Percentiles rank a stretch among this genome's conserved stretches.
phyloP scores from a whole-genome alignment of 2,888 invertebrate genomes.

The Agelastica alni region DNA sequence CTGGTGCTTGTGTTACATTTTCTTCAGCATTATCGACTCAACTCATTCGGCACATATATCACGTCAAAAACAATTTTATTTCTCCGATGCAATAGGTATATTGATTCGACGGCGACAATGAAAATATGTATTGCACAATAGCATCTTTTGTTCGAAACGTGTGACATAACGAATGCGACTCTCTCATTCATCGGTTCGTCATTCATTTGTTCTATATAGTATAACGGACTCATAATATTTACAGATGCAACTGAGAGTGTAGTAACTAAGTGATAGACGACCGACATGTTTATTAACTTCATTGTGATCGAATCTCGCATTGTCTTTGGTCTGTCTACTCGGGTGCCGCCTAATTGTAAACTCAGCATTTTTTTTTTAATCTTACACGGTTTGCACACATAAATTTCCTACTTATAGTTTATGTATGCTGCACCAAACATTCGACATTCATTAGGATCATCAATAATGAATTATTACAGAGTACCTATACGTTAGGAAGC shows the following conservation, averaged over 20 bases:
- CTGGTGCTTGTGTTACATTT: no score
- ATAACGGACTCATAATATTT: constrained; percentile 32
- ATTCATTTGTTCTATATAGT: constrained; percentile 41
- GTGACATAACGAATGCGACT: constrained; percentile 34
- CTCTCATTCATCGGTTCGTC: constrained; percentile 41
- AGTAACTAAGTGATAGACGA: constrained; percentile 34
- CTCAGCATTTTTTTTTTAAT: constrained; percentile 16
- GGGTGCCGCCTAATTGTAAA: constrained; percentile 32
- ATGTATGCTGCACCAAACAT: not conserved
- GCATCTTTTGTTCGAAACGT: constrained; percentile 40
- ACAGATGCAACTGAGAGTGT: constrained; percentile 29
- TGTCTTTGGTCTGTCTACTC: constrained; percentile 32
- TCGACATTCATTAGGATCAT: not conserved
- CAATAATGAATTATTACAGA: not conserved
- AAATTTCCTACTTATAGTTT: not conserved
- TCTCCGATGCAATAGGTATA: no score
- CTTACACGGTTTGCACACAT: not conserved
- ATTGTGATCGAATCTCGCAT: constrained; percentile 34
- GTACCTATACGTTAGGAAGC: no score
- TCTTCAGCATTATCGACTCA: no score
- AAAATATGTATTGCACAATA: constrained; percentile 22
- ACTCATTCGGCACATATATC: no score
- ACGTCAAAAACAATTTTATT: no score
- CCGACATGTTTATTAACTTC: constrained; percentile 39
- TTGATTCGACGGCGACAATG: no score